Evolutionary conservation across 1,140 invertebrate species (phyloP).

Genomic region (Nephotettix cincticeps): DNA sequence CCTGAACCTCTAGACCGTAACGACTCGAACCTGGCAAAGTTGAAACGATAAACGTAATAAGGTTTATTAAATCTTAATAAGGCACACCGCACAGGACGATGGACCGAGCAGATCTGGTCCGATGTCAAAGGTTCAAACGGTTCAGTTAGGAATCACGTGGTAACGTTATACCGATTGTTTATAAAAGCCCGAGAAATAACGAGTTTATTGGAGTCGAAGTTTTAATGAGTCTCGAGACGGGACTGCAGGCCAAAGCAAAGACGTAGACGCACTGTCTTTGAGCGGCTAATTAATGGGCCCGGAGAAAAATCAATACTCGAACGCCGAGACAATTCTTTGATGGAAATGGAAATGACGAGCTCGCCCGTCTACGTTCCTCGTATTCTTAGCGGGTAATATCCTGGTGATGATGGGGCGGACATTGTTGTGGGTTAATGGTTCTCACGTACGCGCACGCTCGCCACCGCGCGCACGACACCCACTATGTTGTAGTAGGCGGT

Average conservation of each 20-base stretch:
- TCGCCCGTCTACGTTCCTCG: neutral
- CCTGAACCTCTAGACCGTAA: no score
- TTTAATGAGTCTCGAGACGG: constrained; percentile 11
- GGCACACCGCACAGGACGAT: no score
- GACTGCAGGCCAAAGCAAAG: constrained; percentile 18
- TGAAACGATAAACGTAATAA: no score
- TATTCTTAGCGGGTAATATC: constrained; percentile 4
- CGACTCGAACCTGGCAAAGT: no score
- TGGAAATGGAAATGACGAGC: constrained; percentile 24
- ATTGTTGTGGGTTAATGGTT: neutral
- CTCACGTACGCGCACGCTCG: neutral
- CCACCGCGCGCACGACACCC: neutral
- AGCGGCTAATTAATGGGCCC: constrained; percentile 10
- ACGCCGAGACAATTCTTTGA: constrained; percentile 25
- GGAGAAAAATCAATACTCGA: constrained; percentile 17
- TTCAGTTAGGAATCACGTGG: no score
- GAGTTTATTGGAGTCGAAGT: constrained; percentile 23
- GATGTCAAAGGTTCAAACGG: no score
- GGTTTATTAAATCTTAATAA: no score
- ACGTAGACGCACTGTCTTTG: constrained; percentile 16
- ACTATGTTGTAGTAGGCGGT: no score
- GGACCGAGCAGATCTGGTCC: no score
- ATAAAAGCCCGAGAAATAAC: constrained; percentile 19
- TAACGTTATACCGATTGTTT: constrained; percentile 17
- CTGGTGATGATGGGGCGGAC: constrained; percentile 9